Evolutionary conservation across 1,140 invertebrate species (phyloP).

Genomic region (Anoplophora glabripennis): DNA sequence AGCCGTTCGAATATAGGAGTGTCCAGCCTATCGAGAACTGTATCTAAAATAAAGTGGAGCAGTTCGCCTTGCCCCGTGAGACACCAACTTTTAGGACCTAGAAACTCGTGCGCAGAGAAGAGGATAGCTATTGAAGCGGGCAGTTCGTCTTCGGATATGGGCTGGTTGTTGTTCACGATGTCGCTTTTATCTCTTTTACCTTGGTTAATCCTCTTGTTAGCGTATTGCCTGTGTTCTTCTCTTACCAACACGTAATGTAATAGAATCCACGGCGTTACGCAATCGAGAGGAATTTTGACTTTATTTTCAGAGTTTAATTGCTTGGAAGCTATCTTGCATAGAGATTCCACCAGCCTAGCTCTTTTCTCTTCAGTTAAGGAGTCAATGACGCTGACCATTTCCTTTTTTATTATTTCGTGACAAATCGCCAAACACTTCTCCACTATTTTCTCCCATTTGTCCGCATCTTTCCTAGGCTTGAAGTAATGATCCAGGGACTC

Average conservation of each 20-base stretch:
- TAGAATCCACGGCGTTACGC: constrained; percentile 78
- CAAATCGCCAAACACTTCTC: constrained; percentile 66
- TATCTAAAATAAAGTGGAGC: constrained; percentile 73
- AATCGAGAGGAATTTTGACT: constrained; percentile 67
- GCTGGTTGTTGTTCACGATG: constrained; percentile 6
- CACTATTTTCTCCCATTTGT: constrained; percentile 62
- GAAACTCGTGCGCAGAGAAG: constrained; percentile 80
- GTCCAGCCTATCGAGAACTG: constrained; percentile 64
- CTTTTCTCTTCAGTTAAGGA: constrained; percentile 55
- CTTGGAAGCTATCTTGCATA: constrained; percentile 71
- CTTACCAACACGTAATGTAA: constrained; percentile 73
- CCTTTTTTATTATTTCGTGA: constrained; percentile 62
- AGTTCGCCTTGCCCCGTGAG: constrained; percentile 71
- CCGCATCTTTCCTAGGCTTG: constrained; percentile 45
- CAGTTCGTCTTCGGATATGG: constrained; percentile 53
- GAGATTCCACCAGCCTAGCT: constrained; percentile 68
- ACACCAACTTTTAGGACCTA: constrained; percentile 70
- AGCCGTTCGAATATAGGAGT: constrained; percentile 54
- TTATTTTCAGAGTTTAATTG: constrained; percentile 65
- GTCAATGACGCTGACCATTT: constrained; percentile 56
- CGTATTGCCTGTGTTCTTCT: constrained; percentile 54
- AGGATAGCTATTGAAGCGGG: constrained; percentile 76
- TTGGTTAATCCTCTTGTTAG: constrained; percentile 46
- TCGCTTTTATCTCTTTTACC: constrained; percentile 29
- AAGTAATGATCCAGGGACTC: constrained; percentile 52